Base-by-base conservation (phyloP, 2,113 vertebrate species). In the Labeo rohita region DNA sequence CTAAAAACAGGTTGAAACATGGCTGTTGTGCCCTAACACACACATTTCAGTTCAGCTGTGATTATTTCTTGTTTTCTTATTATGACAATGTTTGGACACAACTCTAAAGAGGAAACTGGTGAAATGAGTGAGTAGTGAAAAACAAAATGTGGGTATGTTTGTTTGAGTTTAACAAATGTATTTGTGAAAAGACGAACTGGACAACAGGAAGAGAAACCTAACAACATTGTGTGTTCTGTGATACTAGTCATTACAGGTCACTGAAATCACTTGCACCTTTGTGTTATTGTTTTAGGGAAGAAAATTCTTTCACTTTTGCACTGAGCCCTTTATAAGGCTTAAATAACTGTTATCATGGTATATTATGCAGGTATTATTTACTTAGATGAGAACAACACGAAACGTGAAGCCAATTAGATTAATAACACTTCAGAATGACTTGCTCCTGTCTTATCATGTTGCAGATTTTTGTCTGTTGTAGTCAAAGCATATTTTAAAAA, bases 1-100 rank as follows among this genome's bases (percentile, higher is more conserved):
- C n/a, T 81, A 81, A 84, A 79, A 63, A 76, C 77, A 63, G 77
- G 85, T 87, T 86, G 59, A 68, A 89, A 77, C 88, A 61, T 16
- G 52, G 61, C 75, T 77, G 85, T 80, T 88, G 84, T 84, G 61
- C 85, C 52, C 66, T n/a, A n/a, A n/a, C 36, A 39, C 28, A 28
- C 36, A 6, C 10, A 43, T 43, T 72, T 70, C 15, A 70, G 15
- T 39, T 39, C 7, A 18, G 8, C 36, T 68, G 66, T 16, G 66
- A 39, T 45, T 73, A 73, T 47, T 73, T 74, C 4, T n/a, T 73
- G 5, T 12, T 47, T 73, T 45, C 21, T 28, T 56, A 12, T 78
- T 36, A 56, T 39, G 16, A 39, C 34, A 21, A 16, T 39, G 75
- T 56, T 56, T 61, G 2, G 15, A 59, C 1, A 1, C 10, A 13